These are phyloP conservation scores for Ophion slaviceki DNA, from an alignment of 2,888 invertebrate species.

Conservation along the genomic window DNA sequence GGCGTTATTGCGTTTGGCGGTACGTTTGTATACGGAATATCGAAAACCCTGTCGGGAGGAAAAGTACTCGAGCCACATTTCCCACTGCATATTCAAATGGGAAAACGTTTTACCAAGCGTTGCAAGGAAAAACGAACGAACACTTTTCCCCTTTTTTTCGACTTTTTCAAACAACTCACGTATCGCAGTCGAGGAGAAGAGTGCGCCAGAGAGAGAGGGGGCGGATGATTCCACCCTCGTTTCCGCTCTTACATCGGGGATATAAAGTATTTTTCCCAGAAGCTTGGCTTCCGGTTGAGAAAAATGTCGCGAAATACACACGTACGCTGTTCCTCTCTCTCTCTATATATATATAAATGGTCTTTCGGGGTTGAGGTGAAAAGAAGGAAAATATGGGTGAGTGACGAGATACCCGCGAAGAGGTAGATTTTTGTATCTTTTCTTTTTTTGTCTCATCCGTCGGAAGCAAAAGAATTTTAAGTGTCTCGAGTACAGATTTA, in stretches of 20 bases:
- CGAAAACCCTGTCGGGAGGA: constrained; percentile 12
- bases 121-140: constrained; percentile 27
- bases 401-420: constrained; percentile 54
- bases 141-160: constrained; percentile 21
- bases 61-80: constrained; percentile 43
- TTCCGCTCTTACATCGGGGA: constrained; percentile 47
- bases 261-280: constrained; percentile 51
- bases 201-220: constrained; percentile 1
- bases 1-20: neutral
- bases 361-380: constrained; percentile 30
- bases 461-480: constrained; percentile 42
- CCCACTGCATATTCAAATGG: constrained; percentile 36
- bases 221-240: constrained; percentile 55
- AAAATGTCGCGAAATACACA: constrained; percentile 59
- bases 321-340: constrained; percentile 19
- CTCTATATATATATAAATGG: neutral
- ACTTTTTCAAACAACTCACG: constrained; percentile 52
- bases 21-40: neutral
- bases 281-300: constrained; percentile 54
- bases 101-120: constrained; percentile 60
- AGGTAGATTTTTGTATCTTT: constrained; percentile 36
- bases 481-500: neutral
- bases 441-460: constrained; percentile 25
- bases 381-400: constrained; percentile 56
- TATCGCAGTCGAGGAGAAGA: constrained; percentile 33